Percentiles rank a stretch among this genome's conserved stretches.
Evolutionary conservation across 2,888 invertebrate genomes (phyloP).

Genomic region (Euproctis similis): DNA sequence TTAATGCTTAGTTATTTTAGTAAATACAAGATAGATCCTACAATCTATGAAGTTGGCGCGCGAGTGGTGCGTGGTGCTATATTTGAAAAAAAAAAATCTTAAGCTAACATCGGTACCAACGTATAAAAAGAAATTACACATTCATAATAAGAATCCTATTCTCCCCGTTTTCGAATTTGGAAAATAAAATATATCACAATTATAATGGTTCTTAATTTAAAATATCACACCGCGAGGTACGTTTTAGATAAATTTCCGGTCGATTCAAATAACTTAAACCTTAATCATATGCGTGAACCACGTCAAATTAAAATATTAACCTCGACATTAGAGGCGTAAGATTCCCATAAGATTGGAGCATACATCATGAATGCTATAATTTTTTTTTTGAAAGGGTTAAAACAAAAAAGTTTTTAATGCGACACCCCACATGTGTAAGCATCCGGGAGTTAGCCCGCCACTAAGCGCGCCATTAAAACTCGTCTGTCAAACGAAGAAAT

Average conservation of each 20-base stretch:
- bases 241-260: conserved; percentile 12
- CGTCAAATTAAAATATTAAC: conserved; percentile 3
- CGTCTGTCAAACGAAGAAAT: conserved; percentile 55
- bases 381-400: conserved; percentile 68
- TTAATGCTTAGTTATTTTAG: too few species aligned
- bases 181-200: too few species aligned
- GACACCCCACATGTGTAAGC: conserved; percentile 42
- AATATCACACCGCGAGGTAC: too few species aligned
- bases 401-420: conserved; percentile 53
- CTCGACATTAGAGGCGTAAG: neutral
- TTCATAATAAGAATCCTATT: too few species aligned
- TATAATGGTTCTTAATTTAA: too few species aligned
- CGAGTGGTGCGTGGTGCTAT: too few species aligned
- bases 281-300: conserved; percentile 6
- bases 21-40: too few species aligned
- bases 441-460: conserved; percentile 21
- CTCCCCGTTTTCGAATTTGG: too few species aligned
- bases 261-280: conserved; percentile 8
- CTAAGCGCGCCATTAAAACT: conserved; percentile 44
- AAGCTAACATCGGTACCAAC: too few species aligned
- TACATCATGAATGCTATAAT: conserved; percentile 59
- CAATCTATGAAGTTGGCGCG: too few species aligned
- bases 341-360: conserved; percentile 49
- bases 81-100: too few species aligned
- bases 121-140: too few species aligned